Percentiles rank a stretch among this genome's conserved stretches.
Evolutionary conservation across 53 echinoderm and acorn worm genomes (phyloP).

Genomic region (Patiria pectinifera): DNA sequence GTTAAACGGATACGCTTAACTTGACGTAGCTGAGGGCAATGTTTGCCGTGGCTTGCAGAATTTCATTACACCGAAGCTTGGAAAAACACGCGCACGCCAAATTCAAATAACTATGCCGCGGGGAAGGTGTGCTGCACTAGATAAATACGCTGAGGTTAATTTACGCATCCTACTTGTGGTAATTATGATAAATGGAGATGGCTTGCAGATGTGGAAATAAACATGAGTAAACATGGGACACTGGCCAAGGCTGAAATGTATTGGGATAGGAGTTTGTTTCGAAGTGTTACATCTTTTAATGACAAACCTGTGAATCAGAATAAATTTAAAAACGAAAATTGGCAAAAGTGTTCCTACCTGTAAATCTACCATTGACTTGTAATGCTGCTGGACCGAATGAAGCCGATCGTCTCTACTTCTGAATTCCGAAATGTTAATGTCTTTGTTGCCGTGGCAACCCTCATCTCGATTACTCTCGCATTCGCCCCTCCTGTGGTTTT

Average conservation of each 20-base stretch:
- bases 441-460: background rate
- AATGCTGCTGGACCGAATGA: slow-evolving; percentile 33
- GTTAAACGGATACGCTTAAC: background rate
- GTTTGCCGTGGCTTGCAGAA: background rate
- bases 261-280: background rate
- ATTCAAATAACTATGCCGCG: background rate
- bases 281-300: background rate
- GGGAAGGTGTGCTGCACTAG: background rate
- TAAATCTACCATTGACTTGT: slow-evolving; percentile 44
- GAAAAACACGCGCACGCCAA: slow-evolving; percentile 1
- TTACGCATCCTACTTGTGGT: background rate
- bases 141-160: background rate
- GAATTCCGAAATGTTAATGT: too few relatives aligned
- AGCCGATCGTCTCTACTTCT: background rate
- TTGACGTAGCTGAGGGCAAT: slow-evolving; percentile 6
- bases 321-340: background rate
- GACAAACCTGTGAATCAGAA: background rate
- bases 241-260: background rate
- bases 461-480: background rate
- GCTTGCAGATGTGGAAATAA: background rate
- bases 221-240: background rate
- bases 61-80: slow-evolving; percentile 18
- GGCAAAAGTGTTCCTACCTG: slow-evolving; percentile 33
- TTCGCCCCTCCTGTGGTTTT: background rate
- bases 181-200: background rate